These are phyloP conservation scores for Trichechus manatus DNA, from an alignment of 2,113 vertebrate species.

Conservation along the genomic window DNA sequence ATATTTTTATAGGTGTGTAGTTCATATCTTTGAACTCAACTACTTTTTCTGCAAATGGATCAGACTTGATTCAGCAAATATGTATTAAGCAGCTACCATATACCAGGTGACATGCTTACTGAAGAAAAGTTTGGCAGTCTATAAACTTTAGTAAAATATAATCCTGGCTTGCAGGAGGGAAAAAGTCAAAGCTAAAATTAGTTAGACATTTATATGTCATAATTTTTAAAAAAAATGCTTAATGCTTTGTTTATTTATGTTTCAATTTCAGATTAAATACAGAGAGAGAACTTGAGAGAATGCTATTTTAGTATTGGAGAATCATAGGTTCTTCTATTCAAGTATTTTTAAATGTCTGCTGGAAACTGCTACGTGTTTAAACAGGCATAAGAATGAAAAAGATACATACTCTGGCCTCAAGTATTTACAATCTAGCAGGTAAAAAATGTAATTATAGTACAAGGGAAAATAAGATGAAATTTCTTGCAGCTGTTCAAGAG, in stretches of 20 bases:
- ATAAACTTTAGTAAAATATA: background rate
- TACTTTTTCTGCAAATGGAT: slow-evolving; percentile 33
- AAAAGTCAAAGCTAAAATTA: slow-evolving; percentile 26
- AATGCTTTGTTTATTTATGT: background rate
- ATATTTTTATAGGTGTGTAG: slow-evolving; percentile 37
- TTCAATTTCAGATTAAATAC: background rate
- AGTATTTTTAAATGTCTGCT: background rate
- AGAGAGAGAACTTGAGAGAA: background rate
- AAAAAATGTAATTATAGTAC: background rate
- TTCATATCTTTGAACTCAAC: slow-evolving; percentile 8
- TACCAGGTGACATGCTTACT: background rate
- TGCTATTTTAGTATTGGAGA: background rate
- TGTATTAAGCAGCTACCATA: slow-evolving; percentile 31
- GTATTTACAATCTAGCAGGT: background rate
- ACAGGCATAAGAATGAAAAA: background rate
- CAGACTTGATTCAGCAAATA: slow-evolving; percentile 55
- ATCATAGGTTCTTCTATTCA: background rate
- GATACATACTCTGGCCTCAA: background rate
- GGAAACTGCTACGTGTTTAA: background rate
- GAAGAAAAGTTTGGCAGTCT: slow-evolving; percentile 6
- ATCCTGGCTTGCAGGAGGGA: background rate
- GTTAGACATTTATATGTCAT: background rate
- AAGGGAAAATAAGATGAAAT: background rate
- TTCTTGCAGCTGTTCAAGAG: background rate
- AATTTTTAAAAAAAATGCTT: background rate